A percentile compares a stretch with the other conserved stretches of the same genome.
Evolutionary conservation across 2,797 vertebrate genomes (phyloP).

Genomic region (Erpetoichthys calabaricus): DNA sequence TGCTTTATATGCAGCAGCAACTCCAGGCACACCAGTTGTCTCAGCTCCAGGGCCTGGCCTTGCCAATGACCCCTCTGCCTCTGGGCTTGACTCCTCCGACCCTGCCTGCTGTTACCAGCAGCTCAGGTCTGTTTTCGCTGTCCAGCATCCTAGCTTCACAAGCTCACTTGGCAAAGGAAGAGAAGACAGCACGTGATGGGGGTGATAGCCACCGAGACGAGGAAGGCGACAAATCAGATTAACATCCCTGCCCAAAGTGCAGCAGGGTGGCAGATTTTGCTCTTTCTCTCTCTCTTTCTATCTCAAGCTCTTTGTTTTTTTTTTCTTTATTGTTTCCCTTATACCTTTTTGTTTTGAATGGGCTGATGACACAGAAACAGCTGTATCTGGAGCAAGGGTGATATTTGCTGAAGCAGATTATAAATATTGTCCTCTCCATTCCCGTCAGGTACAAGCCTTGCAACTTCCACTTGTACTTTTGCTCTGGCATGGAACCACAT

Average conservation of each 20-base stretch:
- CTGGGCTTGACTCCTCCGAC: constrained; percentile 79
- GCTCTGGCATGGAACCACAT: no score
- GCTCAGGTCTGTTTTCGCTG: constrained; percentile 83
- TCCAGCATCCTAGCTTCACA: constrained; percentile 84
- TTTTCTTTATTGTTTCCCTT: neutral
- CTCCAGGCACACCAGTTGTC: constrained; percentile 97
- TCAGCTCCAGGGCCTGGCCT: constrained; percentile 88
- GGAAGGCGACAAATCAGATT: constrained; percentile 86
- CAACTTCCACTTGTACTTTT: no score
- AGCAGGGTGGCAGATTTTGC: neutral
- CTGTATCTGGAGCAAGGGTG: no score
- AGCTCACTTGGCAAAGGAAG: constrained; percentile 88
- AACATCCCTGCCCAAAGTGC: constrained; percentile 18
- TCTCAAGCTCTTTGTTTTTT: neutral
- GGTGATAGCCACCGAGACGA: constrained; percentile 82
- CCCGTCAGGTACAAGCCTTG: no score
- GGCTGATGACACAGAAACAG: no score
- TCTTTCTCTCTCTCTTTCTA: neutral
- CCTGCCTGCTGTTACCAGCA: constrained; percentile 76
- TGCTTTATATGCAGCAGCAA: constrained; percentile 77
- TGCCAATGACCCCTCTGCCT: constrained; percentile 83
- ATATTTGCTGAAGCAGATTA: no score
- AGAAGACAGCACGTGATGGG: constrained; percentile 83
- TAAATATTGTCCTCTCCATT: no score
- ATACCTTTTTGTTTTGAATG: neutral